Evolutionary conservation across 2,888 invertebrate genomes (phyloP), one percentile per base, ranked within the genome.

Genomic region (Polyommatus iphigenia): DNA sequence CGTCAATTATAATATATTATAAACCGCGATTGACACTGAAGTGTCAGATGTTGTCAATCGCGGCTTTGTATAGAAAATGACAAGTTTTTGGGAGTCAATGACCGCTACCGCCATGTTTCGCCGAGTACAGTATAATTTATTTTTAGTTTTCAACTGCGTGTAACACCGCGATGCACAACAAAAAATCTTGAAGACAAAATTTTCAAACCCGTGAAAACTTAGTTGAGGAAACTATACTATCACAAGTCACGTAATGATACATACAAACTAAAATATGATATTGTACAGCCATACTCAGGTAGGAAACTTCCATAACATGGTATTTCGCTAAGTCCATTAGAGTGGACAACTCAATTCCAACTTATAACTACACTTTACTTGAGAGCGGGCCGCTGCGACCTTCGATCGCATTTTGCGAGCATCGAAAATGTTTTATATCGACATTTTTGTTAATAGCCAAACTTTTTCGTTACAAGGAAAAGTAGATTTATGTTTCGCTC

Each of bases 321-420:
- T 54, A n/a, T 57, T 57, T 57, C 46, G 54, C 24, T 36, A 76
- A 76, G 59, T 76, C 32, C 57, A 57, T 76, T 76, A 76, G 57
- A 59, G 76, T 76, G 50, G 54, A 59, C 50, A 57, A 76, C 76
- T 76, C 76, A 29, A 76, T 76, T 32, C 24, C 5, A 76, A 76
- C 57, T 76, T 76, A 76, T 57, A 76, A 76, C 76, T 76, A 76
- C 32, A 76, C 57, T 54, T 76, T 54, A 76, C 32, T 72, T 72
- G 20, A 41, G 72, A 72, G 72, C n/a, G 3, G n/a, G 4, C n/a
- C 72, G 71, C 36, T 8, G 36, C 57, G 54, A 76, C 59, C 57
- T 59, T 76, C 32, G 32, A 57, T 76, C 36, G 24, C 24, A 32
- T 54, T 36, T 36, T 29, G 67, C 67, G 67, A 67, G 13, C 24